Evolutionary conservation across 1,140 invertebrate genomes (phyloP), one percentile per base, ranked within the genome.

Genomic region (Manduca sexta): DNA sequence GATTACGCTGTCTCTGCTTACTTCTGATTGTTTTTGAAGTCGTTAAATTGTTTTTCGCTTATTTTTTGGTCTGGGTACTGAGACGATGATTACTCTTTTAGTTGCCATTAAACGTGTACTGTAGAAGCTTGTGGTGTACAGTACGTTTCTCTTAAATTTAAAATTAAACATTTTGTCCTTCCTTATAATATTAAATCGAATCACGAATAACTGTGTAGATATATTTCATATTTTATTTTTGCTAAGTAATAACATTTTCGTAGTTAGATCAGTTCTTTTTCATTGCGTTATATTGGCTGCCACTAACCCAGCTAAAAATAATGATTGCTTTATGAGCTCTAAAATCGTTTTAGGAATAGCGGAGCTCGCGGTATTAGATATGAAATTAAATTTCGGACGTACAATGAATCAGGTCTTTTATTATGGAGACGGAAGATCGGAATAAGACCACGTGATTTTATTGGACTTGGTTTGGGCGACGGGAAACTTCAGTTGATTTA

Each of bases 301-400:
- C 21, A 8, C 21, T 8, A 8, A 26, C 8, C 8, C 21, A 8
- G 4, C 21, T 5, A 26, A 26, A 3, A 26, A 8, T 8, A 26
- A 26, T 5, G 4, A 26, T 26, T 26, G n/a, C 21, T 26, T 26
- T 26, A 3, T 26, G 4, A 26, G 0, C 4, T 2, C 21, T 26
- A 26, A 26, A 43, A 11, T 8, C 21, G 48, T 77, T 81, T 63
- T 68, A 90, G 88, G 66, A 86, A 87, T 60, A 88, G 89, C 79
- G 89, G 88, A 33, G 91, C 93, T 72, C 86, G 89, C 42, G 89
- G 87, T 46, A 93, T 94, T 74, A 88, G 89, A 63, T 93, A 93
- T 67, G 89, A 92, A 83, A 86, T 95, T 33, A 89, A 88, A 61
- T 90, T 94, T 71, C 88, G 89, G 45, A 93, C 93, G 14, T 88